These are phyloP conservation scores for Esox lucius DNA, from an alignment of 2,797 vertebrate genomes.

Conservation along the genomic window DNA sequence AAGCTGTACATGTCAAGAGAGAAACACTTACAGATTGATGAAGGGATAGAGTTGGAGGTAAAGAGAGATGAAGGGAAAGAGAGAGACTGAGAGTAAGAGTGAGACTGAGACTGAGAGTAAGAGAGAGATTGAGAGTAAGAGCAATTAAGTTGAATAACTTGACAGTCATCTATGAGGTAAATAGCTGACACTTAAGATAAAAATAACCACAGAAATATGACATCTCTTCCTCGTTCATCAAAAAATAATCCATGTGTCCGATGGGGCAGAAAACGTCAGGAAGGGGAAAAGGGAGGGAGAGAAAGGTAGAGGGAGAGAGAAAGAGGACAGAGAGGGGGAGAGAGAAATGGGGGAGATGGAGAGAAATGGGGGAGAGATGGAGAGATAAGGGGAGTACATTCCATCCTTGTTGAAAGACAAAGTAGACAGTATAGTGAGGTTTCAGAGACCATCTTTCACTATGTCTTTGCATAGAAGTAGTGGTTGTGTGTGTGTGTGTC, in stretches of 20 bases:
- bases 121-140: neutral
- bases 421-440: constrained; percentile 65
- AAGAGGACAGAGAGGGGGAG: constrained; percentile 40
- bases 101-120: constrained; percentile 52
- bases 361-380: neutral
- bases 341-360: constrained; percentile 52
- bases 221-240: too few relatives aligned
- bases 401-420: constrained; percentile 64
- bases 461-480: constrained; percentile 48
- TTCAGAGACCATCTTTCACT: constrained; percentile 61
- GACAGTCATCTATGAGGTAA: too few relatives aligned
- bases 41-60: neutral
- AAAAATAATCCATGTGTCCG: too few relatives aligned
- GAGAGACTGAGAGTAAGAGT: constrained; percentile 42
- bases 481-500: constrained; percentile 26
- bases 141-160: too few relatives aligned
- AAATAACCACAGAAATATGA: too few relatives aligned
- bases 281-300: constrained; percentile 29
- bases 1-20: neutral
- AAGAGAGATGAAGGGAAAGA: constrained; percentile 26
- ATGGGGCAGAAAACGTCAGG: too few relatives aligned
- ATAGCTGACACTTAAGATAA: too few relatives aligned
- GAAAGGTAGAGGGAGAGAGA: constrained; percentile 48
- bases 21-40: neutral
- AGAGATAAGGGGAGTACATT: constrained; percentile 47